Base-by-base conservation (phyloP, 2,113 vertebrate species). In the Stigmatopora nigra region DNA sequence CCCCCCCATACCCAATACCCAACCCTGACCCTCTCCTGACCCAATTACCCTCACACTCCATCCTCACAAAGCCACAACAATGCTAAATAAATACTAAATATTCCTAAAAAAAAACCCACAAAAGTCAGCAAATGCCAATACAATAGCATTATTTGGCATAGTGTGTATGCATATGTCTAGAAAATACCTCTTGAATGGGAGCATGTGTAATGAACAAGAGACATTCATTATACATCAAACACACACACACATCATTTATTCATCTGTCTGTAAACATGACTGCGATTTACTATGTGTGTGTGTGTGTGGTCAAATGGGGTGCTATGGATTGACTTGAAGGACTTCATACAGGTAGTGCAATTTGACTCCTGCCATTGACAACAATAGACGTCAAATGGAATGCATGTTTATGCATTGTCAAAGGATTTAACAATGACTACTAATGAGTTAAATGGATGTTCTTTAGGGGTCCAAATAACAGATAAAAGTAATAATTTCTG, bases 211-310 rank as follows among this genome's bases (percentile, higher is more conserved):
- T 45, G 59, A 61, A 61, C 59, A 45, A 45, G 59, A 61, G 59
- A n/a, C 59, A 61, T 61, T 61, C 59, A 61, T 61, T 61, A 61
- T 61, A 61, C 19, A 61, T 45, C 59, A 61, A n/a, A 46, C 38
- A 61, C 36, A 60, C 38, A 61, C 36, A 60, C 59, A 61, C n/a
- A 61, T 61, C 59, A 61, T 61, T 61, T 61, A 61, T 61, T 61
- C 59, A 61, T 61, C 59, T 61, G 59, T 61, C 59, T 61, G 59
- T 61, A 61, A 61, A 61, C 59, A 61, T 8, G 41, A 61, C 41
- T 41, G 59, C 14, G 59, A 61, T 45, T 61, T 61, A 45, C 59
- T 45, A 14, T 22, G 19, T 45, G 59, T 60, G 57, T 22, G 19
- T 45, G 59, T 60, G 57, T 41, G 58, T 38, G 57, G 56, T 17